Percentiles rank a stretch among this genome's conserved stretches.
phyloP scores from a whole-genome alignment of 2,888 invertebrate species.

The Poecilus cupreus region DNA sequence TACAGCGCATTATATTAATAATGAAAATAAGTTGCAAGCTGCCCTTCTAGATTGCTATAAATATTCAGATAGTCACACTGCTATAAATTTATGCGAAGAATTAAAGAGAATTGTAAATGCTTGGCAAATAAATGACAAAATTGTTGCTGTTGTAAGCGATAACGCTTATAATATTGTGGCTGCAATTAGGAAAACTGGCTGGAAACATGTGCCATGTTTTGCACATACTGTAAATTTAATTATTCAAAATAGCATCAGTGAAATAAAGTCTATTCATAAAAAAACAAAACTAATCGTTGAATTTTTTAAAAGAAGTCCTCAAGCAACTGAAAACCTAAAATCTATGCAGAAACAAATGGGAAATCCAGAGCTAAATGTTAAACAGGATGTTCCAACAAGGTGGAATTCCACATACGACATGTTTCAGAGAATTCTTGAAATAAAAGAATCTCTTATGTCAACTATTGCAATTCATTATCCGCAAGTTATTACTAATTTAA shows the following conservation, averaged over 20 bases:
- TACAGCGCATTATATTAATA: slow-evolving; percentile 65
- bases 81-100: slow-evolving; percentile 60
- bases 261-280: slow-evolving; percentile 61
- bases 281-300: slow-evolving; percentile 61
- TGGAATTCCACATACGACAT: no score
- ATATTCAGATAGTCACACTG: slow-evolving; percentile 62
- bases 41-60: slow-evolving; percentile 62
- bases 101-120: slow-evolving; percentile 56
- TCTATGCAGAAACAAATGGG: slow-evolving; percentile 38
- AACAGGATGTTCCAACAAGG: no score
- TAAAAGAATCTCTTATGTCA: slow-evolving; percentile 56
- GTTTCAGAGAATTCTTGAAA: no score
- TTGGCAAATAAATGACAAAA: slow-evolving; percentile 63
- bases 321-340: slow-evolving; percentile 57
- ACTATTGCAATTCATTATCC: neutral
- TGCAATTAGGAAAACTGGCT: no score
- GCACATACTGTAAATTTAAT: no score
- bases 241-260: slow-evolving; percentile 1
- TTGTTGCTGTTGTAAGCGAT: slow-evolving; percentile 64
- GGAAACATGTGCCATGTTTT: no score
- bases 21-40: slow-evolving; percentile 61
- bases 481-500: neutral
- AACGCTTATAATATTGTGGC: slow-evolving; percentile 65
- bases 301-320: slow-evolving; percentile 62
- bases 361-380: no score